Percentiles rank a stretch among this genome's conserved stretches.
Conservation (phyloP, 2,113 vertebrate species). For the Strix uralensis region DNA sequence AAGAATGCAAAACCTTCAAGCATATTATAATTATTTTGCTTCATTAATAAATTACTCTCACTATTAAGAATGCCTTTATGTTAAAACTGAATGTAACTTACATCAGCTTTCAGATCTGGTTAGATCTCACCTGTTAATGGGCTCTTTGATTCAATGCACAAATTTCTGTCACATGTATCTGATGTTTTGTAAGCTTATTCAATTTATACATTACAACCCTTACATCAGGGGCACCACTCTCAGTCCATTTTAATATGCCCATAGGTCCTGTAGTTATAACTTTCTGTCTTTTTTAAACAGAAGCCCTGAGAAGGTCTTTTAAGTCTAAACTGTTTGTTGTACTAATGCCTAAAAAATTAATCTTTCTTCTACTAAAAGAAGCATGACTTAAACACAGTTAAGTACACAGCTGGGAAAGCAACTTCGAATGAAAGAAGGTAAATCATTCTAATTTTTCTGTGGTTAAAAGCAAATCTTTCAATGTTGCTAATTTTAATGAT, state of each 20-base stretch:
- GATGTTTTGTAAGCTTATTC: neutral
- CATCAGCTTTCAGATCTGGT: neutral
- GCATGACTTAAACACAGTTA: neutral
- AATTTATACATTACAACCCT: neutral
- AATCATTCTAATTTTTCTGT: neutral
- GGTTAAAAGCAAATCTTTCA: neutral
- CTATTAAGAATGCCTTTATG: neutral
- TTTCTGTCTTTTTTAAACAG: neutral
- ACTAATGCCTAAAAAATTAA: neutral
- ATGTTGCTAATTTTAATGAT: neutral
- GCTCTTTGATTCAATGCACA: neutral
- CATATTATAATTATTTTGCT: neutral
- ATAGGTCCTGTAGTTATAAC: neutral
- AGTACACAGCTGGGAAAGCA: neutral
- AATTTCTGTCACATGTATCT: neutral
- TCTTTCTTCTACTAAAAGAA: neutral
- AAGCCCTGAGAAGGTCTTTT: neutral
- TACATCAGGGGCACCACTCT: neutral
- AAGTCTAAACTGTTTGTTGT: neutral
- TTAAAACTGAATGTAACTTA: neutral
- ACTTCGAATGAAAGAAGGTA: neutral
- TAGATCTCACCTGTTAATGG: neutral
- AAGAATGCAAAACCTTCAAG: neutral
- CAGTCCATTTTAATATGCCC: neutral
- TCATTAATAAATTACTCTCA: neutral